phyloP scores from a whole-genome alignment of 2,888 invertebrate genomes.

The Diarsia mendica region DNA sequence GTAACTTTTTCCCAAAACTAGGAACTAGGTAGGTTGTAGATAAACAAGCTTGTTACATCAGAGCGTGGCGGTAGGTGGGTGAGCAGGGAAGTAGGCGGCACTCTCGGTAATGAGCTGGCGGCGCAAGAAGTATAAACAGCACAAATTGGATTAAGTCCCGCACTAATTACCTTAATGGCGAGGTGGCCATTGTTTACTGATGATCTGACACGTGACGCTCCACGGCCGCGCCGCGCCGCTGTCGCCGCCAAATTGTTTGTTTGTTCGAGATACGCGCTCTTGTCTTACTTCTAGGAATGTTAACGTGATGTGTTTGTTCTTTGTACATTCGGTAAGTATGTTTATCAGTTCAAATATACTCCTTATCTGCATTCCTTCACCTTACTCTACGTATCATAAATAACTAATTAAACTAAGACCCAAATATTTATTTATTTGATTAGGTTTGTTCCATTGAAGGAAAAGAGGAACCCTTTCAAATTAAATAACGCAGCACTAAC shows the following conservation, averaged over 20 bases:
- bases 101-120: constrained; percentile 70
- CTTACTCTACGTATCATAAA: constrained; percentile 11
- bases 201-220: constrained; percentile 48
- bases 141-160: constrained; percentile 72
- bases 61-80: constrained; percentile 57
- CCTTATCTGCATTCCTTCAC: constrained; percentile 36
- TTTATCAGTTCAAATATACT: constrained; percentile 10
- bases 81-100: constrained; percentile 57
- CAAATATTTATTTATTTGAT: constrained; percentile 1
- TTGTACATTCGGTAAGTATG: constrained; percentile 13
- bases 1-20: constrained; percentile 6
- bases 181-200: constrained; percentile 55
- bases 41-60: constrained; percentile 26
- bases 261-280: constrained; percentile 39
- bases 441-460: background rate
- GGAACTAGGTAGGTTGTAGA: constrained; percentile 10
- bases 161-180: constrained; percentile 77
- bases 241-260: constrained; percentile 26
- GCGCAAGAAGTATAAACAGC: constrained; percentile 70
- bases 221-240: background rate
- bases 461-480: constrained; percentile 2
- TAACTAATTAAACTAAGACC: constrained; percentile 5
- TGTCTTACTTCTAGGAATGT: constrained; percentile 27
- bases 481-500: constrained; percentile 28
- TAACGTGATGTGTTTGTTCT: constrained; percentile 4